These are phyloP conservation scores for Stegophylla sp. DNA, from an alignment of 2,888 invertebrate genomes.

Conservation along the genomic window DNA sequence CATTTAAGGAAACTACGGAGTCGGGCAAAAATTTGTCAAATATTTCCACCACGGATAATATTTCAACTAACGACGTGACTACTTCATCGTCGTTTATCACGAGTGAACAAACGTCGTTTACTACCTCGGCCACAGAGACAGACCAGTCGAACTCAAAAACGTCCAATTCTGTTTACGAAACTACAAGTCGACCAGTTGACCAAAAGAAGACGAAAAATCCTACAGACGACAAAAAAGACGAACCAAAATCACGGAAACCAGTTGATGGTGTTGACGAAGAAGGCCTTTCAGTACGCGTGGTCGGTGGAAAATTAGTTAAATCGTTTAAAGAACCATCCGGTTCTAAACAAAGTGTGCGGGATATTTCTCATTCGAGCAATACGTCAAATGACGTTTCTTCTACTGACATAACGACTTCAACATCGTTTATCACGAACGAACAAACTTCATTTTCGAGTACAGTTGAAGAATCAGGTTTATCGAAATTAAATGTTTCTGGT, in stretches of 20 bases:
- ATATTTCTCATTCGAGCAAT: neutral
- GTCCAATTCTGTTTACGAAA: neutral
- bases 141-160: neutral
- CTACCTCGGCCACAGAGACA: neutral
- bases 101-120: slow-evolving; percentile 7
- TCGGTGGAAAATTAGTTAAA: slow-evolving; percentile 61
- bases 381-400: neutral
- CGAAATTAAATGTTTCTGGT: neutral
- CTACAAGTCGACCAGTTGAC: neutral
- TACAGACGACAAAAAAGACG: neutral
- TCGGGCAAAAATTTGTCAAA: neutral
- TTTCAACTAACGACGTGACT: no score
- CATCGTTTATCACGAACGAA: neutral
- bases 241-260: neutral
- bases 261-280: slow-evolving; percentile 11
- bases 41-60: neutral
- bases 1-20: slow-evolving; percentile 21
- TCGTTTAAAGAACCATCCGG: slow-evolving; percentile 38
- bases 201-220: neutral
- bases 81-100: no score
- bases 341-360: neutral
- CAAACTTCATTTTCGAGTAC: neutral
- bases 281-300: slow-evolving; percentile 58
- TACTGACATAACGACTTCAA: neutral
- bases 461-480: neutral